Percentiles rank a stretch among this genome's conserved stretches.
phyloP scores from a whole-genome alignment of 2,797 vertebrate species.

The Oreochromis grahami region DNA sequence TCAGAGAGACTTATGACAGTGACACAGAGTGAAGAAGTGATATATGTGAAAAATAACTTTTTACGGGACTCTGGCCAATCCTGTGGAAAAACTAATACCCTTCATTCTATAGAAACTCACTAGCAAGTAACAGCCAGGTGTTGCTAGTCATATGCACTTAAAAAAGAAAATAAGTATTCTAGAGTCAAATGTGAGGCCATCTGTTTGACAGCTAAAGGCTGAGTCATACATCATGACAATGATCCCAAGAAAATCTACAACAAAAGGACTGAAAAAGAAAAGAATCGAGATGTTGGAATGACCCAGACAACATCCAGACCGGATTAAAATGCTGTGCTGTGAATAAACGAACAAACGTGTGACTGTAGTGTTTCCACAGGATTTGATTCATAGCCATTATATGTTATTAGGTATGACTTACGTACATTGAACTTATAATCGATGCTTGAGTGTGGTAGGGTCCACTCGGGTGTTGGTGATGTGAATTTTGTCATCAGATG shows the following conservation, averaged over 20 bases:
- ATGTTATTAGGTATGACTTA: background rate
- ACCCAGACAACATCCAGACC: background rate
- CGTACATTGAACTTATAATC: no score
- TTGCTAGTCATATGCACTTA: background rate
- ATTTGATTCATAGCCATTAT: background rate
- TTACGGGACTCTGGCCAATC: background rate
- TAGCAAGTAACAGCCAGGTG: background rate
- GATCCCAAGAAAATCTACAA: background rate
- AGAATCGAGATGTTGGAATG: background rate
- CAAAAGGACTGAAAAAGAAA: background rate
- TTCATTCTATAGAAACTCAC: background rate
- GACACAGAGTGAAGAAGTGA: background rate
- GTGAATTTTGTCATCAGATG: background rate
- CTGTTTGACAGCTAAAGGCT: background rate
- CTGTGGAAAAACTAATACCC: background rate
- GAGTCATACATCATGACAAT: background rate
- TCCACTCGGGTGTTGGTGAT: background rate
- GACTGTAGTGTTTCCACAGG: background rate
- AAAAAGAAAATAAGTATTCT: background rate
- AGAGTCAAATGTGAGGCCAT: background rate
- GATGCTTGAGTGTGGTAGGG: background rate
- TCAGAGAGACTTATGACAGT: background rate
- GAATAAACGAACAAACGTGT: background rate
- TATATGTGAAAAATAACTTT: background rate
- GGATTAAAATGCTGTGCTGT: background rate